Evolutionary conservation across 1,140 invertebrate species (phyloP).

Genomic region (Berghia stephanieae): DNA sequence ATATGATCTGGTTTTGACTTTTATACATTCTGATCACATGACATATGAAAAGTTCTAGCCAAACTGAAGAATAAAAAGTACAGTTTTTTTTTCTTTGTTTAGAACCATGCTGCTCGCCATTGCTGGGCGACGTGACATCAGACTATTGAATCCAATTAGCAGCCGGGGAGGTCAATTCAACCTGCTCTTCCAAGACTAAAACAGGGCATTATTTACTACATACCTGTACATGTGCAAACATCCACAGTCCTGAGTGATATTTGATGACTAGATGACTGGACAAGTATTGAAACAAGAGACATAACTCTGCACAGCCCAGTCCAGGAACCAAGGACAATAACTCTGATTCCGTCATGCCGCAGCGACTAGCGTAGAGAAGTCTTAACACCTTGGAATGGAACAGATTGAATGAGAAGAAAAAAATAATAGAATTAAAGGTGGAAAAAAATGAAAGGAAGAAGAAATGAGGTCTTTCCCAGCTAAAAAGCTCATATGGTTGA

Average conservation of each 20-base stretch:
- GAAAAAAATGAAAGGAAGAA: background rate
- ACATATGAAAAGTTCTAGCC: no score
- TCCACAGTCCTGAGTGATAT: conserved; percentile 58
- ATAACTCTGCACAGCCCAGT: conserved; percentile 52
- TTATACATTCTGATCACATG: no score
- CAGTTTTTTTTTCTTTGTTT: no score
- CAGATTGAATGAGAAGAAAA: background rate
- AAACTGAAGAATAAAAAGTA: no score
- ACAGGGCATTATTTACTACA: background rate
- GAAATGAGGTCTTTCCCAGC: no score
- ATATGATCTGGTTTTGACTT: no score
- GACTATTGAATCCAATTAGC: no score
- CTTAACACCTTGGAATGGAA: conserved; percentile 52
- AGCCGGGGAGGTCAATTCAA: no score
- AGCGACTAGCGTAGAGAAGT: conserved; percentile 57
- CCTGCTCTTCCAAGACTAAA: no score
- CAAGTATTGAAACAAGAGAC: conserved; percentile 51
- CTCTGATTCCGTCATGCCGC: conserved; percentile 62
- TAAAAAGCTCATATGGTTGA: no score
- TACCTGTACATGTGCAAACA: conserved; percentile 64
- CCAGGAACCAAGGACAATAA: conserved; percentile 55
- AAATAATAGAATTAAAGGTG: background rate
- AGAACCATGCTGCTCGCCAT: no score
- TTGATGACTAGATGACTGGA: conserved; percentile 54
- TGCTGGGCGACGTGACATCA: no score